phyloP scores from a whole-genome alignment of 2,797 vertebrate species.

The Hirundo rustica region DNA sequence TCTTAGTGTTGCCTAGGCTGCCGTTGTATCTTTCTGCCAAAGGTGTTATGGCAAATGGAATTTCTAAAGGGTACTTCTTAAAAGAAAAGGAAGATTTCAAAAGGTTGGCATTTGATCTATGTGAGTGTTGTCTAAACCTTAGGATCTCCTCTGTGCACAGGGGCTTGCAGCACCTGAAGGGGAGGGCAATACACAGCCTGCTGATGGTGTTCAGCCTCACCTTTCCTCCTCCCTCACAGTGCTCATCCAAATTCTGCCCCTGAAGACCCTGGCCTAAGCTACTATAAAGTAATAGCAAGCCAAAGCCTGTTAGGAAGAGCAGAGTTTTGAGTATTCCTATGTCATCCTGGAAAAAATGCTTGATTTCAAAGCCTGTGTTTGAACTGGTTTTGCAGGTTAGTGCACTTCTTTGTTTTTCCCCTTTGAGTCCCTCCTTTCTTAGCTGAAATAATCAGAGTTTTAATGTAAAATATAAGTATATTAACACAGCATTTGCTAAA shows the following conservation, averaged over 20 bases:
- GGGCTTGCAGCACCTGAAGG: not conserved
- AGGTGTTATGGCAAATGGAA: not conserved
- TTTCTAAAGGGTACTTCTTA: not conserved
- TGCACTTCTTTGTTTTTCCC: not conserved
- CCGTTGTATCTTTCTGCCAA: not conserved
- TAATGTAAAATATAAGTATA: not conserved
- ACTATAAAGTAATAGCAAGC: not conserved
- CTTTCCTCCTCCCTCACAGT: not conserved
- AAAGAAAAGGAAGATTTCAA: not conserved
- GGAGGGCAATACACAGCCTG: not conserved
- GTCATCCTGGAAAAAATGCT: not conserved
- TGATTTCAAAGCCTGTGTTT: not conserved
- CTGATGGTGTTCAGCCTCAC: not conserved
- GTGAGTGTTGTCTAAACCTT: not conserved
- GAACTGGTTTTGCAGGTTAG: not conserved
- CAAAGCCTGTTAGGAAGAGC: not conserved
- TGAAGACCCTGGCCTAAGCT: not conserved
- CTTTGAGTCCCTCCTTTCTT: not conserved
- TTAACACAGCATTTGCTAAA: not conserved
- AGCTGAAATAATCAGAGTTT: not conserved
- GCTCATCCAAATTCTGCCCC: not conserved
- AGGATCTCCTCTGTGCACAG: not conserved
- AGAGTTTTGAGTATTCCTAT: not conserved
- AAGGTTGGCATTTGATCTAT: not conserved
- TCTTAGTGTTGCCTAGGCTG: not conserved